Evolutionary conservation across 2,888 invertebrate genomes (phyloP), one percentile per base, ranked within the genome.

Genomic region (Lypha dubia): DNA sequence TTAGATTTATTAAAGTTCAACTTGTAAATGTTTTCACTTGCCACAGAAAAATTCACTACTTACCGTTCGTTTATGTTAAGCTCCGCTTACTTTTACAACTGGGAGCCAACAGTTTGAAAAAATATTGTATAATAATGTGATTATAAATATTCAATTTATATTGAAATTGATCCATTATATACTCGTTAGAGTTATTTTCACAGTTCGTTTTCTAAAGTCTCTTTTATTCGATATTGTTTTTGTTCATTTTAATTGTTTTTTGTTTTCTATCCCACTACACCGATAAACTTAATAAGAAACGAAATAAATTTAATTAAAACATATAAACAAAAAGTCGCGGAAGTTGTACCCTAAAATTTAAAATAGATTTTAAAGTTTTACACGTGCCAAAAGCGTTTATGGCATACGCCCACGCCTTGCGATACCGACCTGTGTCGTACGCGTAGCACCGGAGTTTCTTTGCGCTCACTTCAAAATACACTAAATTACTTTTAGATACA

Each of bases 381-480:
- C 51, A 80, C 67, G 67, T 51, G 74, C 32, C 63, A 44, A 41
- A 74, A 58, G 22, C 65, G 60, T 24, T 24, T 46, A 65, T 49
- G 56, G 58, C 79, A 24, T 58, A 58, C 32, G 73, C 80, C 73
- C 5, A 60, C 38, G 70, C 20, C 15, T 24, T 20, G 24, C 76
- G 63, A 24, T 63, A 71, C 46, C 82, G 68, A 56, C 22, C 13
- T 6, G 51, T 35, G 82, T 46, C 76, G 70, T n/a, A 35, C 44
- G 71, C 76, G 82, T 49, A 44, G 11, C 28, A 71, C 65, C 76
- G 71, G 71, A 76, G 53, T 56, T 77, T 60, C 63, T 65, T 38
- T 65, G 71, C 44, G 51, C 44, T 58, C 71, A 60, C 56, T 65
- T 60, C 32, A 65, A 60, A 67, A 71, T 58, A 71, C 77, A 82